Evolutionary conservation across 2,888 invertebrate species (phyloP).

Genomic region (Phyllotreta striolata): DNA sequence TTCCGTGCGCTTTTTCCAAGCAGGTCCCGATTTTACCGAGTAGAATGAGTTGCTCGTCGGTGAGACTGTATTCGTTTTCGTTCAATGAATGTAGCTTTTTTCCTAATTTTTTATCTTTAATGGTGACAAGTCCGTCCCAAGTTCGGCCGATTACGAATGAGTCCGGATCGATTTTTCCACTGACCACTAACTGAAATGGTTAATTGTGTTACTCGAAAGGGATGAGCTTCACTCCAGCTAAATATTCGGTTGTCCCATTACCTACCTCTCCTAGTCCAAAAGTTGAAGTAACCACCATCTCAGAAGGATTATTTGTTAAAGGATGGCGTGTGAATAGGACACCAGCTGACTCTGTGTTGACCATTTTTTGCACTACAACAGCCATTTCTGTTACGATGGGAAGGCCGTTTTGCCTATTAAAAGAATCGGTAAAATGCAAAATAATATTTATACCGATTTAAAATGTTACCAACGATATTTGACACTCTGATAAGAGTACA

Average conservation of each 20-base stretch:
- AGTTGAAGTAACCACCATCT: constrained; percentile 78
- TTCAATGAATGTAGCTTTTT: constrained; percentile 63
- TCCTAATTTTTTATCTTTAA: constrained; percentile 61
- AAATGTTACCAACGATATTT: constrained; percentile 74
- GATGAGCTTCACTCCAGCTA: too few relatives aligned
- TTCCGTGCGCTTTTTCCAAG: constrained; percentile 74
- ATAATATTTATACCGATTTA: neutral
- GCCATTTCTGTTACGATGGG: constrained; percentile 74
- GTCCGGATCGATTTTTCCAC: constrained; percentile 80
- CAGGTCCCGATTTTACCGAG: constrained; percentile 67
- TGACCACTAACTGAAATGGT: constrained; percentile 75
- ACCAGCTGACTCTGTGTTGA: constrained; percentile 74
- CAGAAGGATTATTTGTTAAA: constrained; percentile 71
- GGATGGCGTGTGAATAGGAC: constrained; percentile 86
- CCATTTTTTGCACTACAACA: constrained; percentile 83
- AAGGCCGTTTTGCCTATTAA: constrained; percentile 74
- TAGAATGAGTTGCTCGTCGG: constrained; percentile 64
- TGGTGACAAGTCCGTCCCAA: constrained; percentile 60
- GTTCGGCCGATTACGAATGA: constrained; percentile 68
- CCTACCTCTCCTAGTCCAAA: constrained; percentile 86
- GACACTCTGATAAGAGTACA: constrained; percentile 78
- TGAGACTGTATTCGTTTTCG: constrained; percentile 63
- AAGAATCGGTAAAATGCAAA: neutral
- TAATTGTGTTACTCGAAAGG: neutral
- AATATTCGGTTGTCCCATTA: too few relatives aligned